Base-by-base conservation (phyloP, 2,113 vertebrate species). In the Setophaga kirtlandii region DNA sequence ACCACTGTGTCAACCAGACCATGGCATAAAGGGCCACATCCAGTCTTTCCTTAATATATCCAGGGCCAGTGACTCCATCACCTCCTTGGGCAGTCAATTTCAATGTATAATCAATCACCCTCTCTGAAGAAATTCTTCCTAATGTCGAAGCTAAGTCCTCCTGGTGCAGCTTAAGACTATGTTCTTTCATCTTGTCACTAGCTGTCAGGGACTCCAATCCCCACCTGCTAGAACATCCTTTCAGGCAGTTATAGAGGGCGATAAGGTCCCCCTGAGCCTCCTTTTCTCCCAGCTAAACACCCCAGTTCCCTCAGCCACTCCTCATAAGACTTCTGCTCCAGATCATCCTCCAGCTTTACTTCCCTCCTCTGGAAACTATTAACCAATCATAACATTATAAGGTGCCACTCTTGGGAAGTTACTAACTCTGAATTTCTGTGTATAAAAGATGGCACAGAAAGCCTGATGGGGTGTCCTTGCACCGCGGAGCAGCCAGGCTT, bases 401-500 rank as follows among this genome's bases (percentile, higher is more conserved):
- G 41, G 4, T 2, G 12, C 25, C 6, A 3, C 8, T 16, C 17
- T 42, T 31, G 12, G 17, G 3, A 62, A 31, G 17, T 25, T 31
- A 41, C 30, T 31, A 69, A 62, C 47, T 53, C 20, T 35, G 47
- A 76, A 76, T 35, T 75, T 62, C 24, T 47, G 21, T 24, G 37
- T 47, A 55, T 33, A 62, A 55, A 62, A 53, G 10, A 35, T 19
- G 30, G 6, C 16, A 52, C 12, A 52, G 24, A 41, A 76, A 69
- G 47, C 47, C 53, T 12, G 9, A 60, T 22, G 10, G 33, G 7
- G 19, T 52, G 37, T 23, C 28, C 12, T 74, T 30, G 10, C n/a
- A 15, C 9, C 0, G 0, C 5, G 14, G 5, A 31, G 21, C n/a
- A 68, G 41, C 4, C 11, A 46, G 52, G 10, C 33, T 46, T 52